phyloP scores from a whole-genome alignment of 2,888 invertebrate species.

The Rapana venosa region DNA sequence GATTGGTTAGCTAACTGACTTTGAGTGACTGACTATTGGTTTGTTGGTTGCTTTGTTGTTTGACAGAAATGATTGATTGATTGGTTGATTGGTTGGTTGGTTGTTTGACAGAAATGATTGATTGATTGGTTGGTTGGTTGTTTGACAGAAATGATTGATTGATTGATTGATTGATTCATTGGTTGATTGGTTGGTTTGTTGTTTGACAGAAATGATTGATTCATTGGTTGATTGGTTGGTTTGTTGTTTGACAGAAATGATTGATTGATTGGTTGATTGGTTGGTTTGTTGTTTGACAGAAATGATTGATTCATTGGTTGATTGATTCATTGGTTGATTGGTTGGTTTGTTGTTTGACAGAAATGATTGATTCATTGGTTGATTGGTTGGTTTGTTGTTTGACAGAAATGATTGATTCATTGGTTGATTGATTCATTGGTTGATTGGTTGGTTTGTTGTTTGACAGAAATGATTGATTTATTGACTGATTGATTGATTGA shows the following conservation, averaged over 20 bases:
- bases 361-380: no score
- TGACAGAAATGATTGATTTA: not conserved
- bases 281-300: no score
- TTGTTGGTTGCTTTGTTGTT: no score
- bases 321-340: not conserved
- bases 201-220: no score
- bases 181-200: not conserved
- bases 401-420: no score
- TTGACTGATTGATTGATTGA: not conserved
- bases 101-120: not conserved
- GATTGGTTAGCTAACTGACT: no score
- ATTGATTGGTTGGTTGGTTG: not conserved
- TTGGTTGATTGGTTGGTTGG: not conserved
- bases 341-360: not conserved
- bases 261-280: not conserved
- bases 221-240: not conserved
- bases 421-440: not conserved
- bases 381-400: no score
- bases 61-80: not conserved
- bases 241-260: not conserved
- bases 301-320: not conserved
- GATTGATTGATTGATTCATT: not conserved
- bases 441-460: not conserved
- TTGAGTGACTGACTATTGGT: no score
- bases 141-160: no score